A percentile compares a stretch with the other conserved stretches of the same genome.
These are phyloP conservation scores for Hirudinaria manillensis DNA, from an alignment of 2,888 invertebrate genomes.

Conservation along the genomic window DNA sequence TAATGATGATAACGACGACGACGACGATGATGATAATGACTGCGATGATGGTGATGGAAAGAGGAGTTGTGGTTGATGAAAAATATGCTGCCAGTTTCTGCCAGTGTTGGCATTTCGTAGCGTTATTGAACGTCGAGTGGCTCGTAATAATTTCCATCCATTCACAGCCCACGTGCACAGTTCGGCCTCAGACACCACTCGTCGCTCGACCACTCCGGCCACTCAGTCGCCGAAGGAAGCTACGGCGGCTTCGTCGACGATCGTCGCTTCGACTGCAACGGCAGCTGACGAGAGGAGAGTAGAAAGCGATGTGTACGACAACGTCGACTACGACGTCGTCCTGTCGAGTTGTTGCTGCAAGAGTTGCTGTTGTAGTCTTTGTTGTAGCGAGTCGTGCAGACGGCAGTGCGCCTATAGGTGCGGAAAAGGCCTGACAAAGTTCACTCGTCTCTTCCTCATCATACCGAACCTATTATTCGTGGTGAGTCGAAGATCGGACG, in stretches of 20 bases:
- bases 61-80: background rate
- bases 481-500: slow-evolving; percentile 17
- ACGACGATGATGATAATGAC: background rate
- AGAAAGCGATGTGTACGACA: background rate
- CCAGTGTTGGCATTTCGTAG: no score
- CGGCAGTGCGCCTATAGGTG: slow-evolving; percentile 26
- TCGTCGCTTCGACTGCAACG: background rate
- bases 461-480: slow-evolving; percentile 33
- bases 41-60: background rate
- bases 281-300: background rate
- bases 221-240: background rate
- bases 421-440: slow-evolving; percentile 20
- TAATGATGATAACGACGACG: background rate
- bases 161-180: slow-evolving; percentile 6
- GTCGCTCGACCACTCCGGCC: slow-evolving; percentile 1
- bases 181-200: background rate
- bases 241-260: slow-evolving; percentile 9
- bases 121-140: no score
- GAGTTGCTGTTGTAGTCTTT: slow-evolving; percentile 28
- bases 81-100: background rate
- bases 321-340: slow-evolving; percentile 3
- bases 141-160: no score
- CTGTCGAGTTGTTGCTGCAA: slow-evolving; percentile 20
- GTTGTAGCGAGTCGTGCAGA: slow-evolving; percentile 27
- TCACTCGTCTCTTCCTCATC: slow-evolving; percentile 33